These are phyloP conservation scores for Tiliacea citrago DNA, from an alignment of 2,888 invertebrate genomes.

Conservation along the genomic window DNA sequence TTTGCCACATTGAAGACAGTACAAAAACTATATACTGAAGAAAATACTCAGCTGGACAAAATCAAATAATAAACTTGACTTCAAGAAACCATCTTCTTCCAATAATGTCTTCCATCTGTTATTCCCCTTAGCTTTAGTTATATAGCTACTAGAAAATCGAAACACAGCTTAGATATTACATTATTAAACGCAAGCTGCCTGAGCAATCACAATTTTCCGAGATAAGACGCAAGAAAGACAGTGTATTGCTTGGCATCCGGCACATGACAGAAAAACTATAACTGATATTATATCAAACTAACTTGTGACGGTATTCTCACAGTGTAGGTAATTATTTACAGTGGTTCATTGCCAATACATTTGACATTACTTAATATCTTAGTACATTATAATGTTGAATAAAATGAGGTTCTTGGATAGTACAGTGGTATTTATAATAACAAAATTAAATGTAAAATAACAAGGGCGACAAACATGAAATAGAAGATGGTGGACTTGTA, in stretches of 20 bases:
- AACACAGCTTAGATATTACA: constrained; percentile 8
- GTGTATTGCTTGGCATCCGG: constrained; percentile 32
- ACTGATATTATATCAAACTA: constrained; percentile 18
- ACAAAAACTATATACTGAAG: not conserved
- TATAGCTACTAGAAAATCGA: constrained; percentile 2
- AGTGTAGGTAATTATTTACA: constrained; percentile 6
- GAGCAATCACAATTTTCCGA: constrained; percentile 41
- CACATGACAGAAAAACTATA: constrained; percentile 28
- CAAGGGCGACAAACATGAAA: not conserved
- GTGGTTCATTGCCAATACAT: not conserved
- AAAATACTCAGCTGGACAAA: not conserved
- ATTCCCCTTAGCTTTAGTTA: not conserved
- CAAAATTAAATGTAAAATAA: not conserved
- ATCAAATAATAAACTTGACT: not conserved
- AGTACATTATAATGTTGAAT: not conserved
- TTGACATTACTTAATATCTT: not conserved
- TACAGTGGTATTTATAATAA: not conserved
- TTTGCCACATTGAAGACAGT: not conserved
- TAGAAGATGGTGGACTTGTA: not conserved
- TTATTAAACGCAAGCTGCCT: constrained; percentile 26
- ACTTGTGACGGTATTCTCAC: not conserved
- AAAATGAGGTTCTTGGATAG: not conserved
- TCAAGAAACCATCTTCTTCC: not conserved
- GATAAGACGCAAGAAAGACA: constrained; percentile 37
- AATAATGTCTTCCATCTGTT: not conserved